Evolutionary conservation across 2,888 invertebrate species (phyloP).

Genomic region (Macaria liturata): DNA sequence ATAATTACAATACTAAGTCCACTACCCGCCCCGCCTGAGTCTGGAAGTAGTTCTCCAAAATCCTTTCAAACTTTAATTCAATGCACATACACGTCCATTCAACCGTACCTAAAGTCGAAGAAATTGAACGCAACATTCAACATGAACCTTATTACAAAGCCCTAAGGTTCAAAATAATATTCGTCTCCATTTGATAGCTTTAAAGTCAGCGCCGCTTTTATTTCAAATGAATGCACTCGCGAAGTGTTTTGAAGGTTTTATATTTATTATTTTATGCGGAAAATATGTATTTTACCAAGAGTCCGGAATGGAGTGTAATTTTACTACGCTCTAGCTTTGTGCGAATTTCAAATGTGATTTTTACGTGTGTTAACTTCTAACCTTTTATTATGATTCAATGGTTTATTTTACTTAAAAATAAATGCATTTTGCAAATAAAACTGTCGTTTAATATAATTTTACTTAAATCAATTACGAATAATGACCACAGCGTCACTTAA

Average conservation of each 20-base stretch:
- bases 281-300: slow-evolving; percentile 11
- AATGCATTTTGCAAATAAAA: no score
- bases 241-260: slow-evolving; percentile 31
- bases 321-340: not conserved
- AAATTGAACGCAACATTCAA: not conserved
- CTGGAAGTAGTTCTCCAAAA: slow-evolving; percentile 34
- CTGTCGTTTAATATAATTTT: no score
- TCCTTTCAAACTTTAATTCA: slow-evolving; percentile 48
- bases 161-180: slow-evolving; percentile 6
- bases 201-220: slow-evolving; percentile 41
- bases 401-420: no score
- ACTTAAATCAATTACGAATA: no score
- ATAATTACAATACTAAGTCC: no score
- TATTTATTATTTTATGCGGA: slow-evolving; percentile 32
- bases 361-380: no score
- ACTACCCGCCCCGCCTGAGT: not conserved
- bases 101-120: slow-evolving; percentile 39
- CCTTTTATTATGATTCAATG: no score
- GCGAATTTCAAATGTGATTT: no score
- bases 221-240: slow-evolving; percentile 41
- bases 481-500: no score
- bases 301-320: not conserved
- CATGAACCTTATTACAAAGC: slow-evolving; percentile 6
- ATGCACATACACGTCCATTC: slow-evolving; percentile 42
- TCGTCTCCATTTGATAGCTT: slow-evolving; percentile 10